Conservation (phyloP, 2,113 vertebrate genomes). For the Aix galericulata region DNA sequence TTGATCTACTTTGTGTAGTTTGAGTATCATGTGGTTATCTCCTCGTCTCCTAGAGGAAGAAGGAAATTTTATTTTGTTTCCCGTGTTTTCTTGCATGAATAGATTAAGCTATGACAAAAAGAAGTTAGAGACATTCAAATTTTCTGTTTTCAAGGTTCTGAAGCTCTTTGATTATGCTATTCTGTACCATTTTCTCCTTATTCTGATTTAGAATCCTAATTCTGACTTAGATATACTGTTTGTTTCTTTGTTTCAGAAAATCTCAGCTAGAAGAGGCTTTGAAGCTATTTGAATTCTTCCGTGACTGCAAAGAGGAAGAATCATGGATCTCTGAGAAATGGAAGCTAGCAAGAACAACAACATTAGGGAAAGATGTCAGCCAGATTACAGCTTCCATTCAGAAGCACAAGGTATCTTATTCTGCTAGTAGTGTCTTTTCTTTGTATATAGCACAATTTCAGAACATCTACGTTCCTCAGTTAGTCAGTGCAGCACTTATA, state of each 20-base stretch:
- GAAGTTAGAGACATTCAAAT: neutral
- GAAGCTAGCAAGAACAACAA: constrained; percentile 71
- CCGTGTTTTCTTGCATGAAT: neutral
- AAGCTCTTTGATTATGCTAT: neutral
- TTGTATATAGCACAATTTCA: neutral
- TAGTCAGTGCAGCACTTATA: neutral
- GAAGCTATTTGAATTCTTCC: constrained; percentile 82
- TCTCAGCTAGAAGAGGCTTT: constrained; percentile 79
- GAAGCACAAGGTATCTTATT: constrained; percentile 84
- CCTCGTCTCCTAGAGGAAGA: neutral
- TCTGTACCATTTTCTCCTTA: neutral
- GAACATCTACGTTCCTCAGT: neutral
- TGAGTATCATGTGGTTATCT: neutral
- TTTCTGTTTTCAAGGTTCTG: neutral
- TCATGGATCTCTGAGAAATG: constrained; percentile 81
- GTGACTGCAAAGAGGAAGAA: constrained; percentile 85
- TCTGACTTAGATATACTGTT: neutral
- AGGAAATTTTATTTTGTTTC: neutral
- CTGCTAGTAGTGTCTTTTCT: neutral
- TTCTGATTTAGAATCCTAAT: neutral
- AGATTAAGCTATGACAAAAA: neutral
- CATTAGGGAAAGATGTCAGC: constrained; percentile 78
- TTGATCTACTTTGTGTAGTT: neutral
- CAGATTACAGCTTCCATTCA: constrained; percentile 80
- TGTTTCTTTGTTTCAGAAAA: constrained; percentile 71